These are phyloP conservation scores for Patella pellucida DNA, from an alignment of 2,888 invertebrate species.

Conservation along the genomic window DNA sequence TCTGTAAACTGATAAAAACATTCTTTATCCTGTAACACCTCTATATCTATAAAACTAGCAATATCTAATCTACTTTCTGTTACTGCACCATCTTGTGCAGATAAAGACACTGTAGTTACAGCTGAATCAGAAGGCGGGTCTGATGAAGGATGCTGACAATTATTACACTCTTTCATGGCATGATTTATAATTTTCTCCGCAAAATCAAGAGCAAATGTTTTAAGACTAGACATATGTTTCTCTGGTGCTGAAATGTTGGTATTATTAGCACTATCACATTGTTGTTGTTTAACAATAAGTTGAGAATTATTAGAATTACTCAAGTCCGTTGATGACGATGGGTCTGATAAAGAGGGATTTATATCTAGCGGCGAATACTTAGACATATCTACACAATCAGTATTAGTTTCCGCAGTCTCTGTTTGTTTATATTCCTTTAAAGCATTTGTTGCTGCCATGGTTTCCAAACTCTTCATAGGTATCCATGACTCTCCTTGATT, in stretches of 20 bases:
- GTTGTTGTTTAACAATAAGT: not conserved
- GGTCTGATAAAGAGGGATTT: not conserved
- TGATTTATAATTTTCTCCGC: constrained; percentile 14
- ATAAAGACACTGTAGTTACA: not conserved
- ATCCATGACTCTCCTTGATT: constrained; percentile 32
- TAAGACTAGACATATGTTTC: not conserved
- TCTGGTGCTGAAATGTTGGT: not conserved
- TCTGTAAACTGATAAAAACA: constrained; percentile 55
- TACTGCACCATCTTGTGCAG: constrained; percentile 13
- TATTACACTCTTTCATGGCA: constrained; percentile 9
- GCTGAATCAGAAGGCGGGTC: not conserved
- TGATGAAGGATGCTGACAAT: not conserved
- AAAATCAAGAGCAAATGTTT: constrained; percentile 8
- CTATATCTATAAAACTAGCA: not conserved
- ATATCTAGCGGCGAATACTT: not conserved
- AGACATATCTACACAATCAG: not conserved
- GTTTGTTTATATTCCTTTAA: not conserved
- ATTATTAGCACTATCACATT: not conserved
- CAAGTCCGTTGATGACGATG: constrained; percentile 7
- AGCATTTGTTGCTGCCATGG: constrained; percentile 15
- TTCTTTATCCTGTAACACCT: constrained; percentile 28
- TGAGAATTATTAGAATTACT: constrained; percentile 7
- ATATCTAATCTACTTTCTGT: not conserved
- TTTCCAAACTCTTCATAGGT: constrained; percentile 14
- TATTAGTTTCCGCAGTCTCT: constrained; percentile 1